Evolutionary conservation across 2,797 vertebrate species (phyloP).

Genomic region (Mus spretus): DNA sequence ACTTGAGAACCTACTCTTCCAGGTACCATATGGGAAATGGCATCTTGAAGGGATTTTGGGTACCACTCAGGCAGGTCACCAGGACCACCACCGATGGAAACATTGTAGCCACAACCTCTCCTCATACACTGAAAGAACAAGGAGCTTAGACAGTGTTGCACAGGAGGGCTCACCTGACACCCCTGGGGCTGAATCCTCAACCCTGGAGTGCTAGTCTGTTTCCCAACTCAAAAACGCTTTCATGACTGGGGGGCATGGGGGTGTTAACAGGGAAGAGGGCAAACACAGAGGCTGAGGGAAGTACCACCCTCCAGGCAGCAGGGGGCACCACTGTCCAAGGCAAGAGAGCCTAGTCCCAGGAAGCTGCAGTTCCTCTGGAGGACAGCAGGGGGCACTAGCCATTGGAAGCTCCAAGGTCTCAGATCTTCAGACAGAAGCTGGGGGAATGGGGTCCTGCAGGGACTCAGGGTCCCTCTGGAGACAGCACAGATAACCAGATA

Average conservation of each 20-base stretch:
- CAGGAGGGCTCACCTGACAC: background rate
- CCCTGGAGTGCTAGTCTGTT: background rate
- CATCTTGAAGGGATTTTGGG: background rate
- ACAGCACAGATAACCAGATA: no score
- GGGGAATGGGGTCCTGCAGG: no score
- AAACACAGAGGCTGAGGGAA: background rate
- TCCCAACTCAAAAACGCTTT: background rate
- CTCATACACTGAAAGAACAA: background rate
- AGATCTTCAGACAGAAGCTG: background rate
- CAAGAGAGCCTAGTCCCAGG: background rate
- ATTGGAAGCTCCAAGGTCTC: accelerated
- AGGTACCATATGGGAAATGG: background rate
- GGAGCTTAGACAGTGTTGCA: background rate
- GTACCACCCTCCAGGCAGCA: slow-evolving; percentile 1
- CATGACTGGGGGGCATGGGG: background rate
- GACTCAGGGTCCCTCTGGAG: background rate
- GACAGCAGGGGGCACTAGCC: background rate
- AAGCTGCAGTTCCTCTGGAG: background rate
- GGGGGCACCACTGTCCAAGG: slow-evolving; percentile 1
- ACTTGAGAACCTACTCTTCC: background rate
- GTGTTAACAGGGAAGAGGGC: background rate
- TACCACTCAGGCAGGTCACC: background rate
- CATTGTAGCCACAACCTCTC: background rate
- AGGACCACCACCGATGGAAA: background rate
- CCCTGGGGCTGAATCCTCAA: background rate